Conservation (phyloP, 2,797 vertebrate species). For the Astyanax mexicanus region DNA sequence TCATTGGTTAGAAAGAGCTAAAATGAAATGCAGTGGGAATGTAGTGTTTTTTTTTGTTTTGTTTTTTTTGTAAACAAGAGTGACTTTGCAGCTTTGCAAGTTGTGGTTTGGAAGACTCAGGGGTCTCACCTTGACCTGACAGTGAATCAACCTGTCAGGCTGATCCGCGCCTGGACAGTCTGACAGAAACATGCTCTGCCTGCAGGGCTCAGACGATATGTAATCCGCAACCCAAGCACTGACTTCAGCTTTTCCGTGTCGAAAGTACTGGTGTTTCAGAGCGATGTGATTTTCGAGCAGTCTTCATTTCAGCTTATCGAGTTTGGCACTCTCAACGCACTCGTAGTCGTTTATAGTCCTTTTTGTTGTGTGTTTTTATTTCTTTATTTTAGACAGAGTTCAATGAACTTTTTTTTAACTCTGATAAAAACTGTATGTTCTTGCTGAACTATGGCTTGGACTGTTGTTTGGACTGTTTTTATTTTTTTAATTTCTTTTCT, state of each 20-base stretch:
- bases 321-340: neutral
- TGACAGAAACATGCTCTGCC: conserved; percentile 64
- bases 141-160: conserved; percentile 5
- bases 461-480: conserved; percentile 61
- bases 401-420: conserved; percentile 75
- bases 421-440: conserved; percentile 45
- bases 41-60: too few species aligned
- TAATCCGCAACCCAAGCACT: conserved; percentile 64
- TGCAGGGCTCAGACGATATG: conserved; percentile 65
- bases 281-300: neutral
- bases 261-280: neutral
- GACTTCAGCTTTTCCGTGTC: conserved; percentile 72
- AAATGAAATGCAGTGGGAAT: too few species aligned
- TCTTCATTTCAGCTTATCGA: conserved; percentile 6
- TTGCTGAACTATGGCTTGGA: conserved; percentile 64
- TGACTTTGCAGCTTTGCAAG: too few species aligned
- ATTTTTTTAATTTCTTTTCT: conserved; percentile 59
- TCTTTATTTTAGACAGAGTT: conserved; percentile 50
- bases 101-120: neutral
- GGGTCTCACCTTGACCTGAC: conserved; percentile 1
- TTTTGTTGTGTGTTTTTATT: neutral
- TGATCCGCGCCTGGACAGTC: conserved; percentile 20
- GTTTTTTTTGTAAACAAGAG: too few species aligned
- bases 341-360: neutral
- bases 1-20: too few species aligned